Base-by-base conservation (phyloP, 2,113 vertebrate genomes). In the Percina caprodes region DNA sequence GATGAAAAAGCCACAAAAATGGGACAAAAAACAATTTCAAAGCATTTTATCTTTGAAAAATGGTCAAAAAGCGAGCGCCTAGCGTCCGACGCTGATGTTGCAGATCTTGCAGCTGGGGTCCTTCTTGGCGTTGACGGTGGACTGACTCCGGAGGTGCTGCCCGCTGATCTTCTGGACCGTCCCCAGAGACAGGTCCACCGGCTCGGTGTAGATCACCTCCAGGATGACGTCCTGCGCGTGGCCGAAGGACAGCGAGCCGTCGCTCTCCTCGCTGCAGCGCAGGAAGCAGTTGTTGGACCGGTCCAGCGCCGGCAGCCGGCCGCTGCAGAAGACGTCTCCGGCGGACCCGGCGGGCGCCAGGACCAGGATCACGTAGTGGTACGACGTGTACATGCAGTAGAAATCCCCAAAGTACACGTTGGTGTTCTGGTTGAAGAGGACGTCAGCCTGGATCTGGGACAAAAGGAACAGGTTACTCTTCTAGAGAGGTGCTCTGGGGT, bases 311-410 rank as follows among this genome's bases (percentile, higher is more conserved):
- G 97, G 97, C 77, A 99, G 96, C 85, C 97, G 95, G 86, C 95
- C 96, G 93, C 96, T 97, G 92, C 98, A 99, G 94, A 98, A 99
- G 74, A 95, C 92, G 2, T 99, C 97, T 63, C 98, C 97, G 1
- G 93, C 93, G 0, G 98, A 98, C 6, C 97, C 97, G 1, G 92
- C 92, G 0, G 98, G 98, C 16, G 98, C 96, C 5, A 99, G 89
- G 21, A 99, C 98, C 15, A 99, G 95, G 77, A 99, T 97, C 82
- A 98, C 96, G 1, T 98, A 99, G 95, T 99, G 98, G 92, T 99
- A 99, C 59, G 98, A 97, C 2, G 98, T 99, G 94, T 99, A 99
- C 98, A 99, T 99, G 95, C 98, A 99, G 95, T 99, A 99, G 93
- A 99, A 99, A 93, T 99, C 98, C 85, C 96, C 98, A 85, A 99